These are phyloP conservation scores for Petrosia ficiformis DNA, from an alignment of 37 sponge, comb jelly and placozoan genomes.

Conservation along the genomic window DNA sequence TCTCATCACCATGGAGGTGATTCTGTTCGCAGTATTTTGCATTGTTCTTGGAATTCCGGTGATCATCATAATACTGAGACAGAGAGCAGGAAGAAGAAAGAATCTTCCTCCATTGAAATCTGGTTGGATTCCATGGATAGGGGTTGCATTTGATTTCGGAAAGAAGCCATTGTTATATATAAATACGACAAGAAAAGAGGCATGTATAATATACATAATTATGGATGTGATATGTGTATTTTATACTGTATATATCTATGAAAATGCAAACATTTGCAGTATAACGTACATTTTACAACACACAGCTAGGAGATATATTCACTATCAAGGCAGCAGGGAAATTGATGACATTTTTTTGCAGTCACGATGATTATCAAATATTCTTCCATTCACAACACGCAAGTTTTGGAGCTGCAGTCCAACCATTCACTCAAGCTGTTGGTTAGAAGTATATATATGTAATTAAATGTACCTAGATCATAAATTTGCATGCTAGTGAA, in stretches of 20 bases:
- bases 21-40: neutral
- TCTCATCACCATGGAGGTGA: neutral
- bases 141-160: slow-evolving; percentile 63
- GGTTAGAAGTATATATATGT: slow-evolving; percentile 19
- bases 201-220: neutral
- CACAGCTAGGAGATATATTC: slow-evolving; percentile 60
- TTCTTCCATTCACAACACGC: slow-evolving; percentile 48
- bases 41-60: neutral
- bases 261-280: no score
- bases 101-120: slow-evolving; percentile 40
- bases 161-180: slow-evolving; percentile 54
- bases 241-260: no score
- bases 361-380: slow-evolving; percentile 26
- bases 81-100: neutral
- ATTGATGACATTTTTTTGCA: slow-evolving; percentile 65
- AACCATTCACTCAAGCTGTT: slow-evolving; percentile 55
- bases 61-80: neutral
- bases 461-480: neutral
- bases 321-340: slow-evolving; percentile 78
- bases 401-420: slow-evolving; percentile 65
- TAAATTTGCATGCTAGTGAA: no score
- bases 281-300: neutral
- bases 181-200: slow-evolving; percentile 30
- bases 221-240: neutral
- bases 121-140: slow-evolving; percentile 73